phyloP scores from a whole-genome alignment of 2,797 vertebrate genomes.

The Cossypha caffra region DNA sequence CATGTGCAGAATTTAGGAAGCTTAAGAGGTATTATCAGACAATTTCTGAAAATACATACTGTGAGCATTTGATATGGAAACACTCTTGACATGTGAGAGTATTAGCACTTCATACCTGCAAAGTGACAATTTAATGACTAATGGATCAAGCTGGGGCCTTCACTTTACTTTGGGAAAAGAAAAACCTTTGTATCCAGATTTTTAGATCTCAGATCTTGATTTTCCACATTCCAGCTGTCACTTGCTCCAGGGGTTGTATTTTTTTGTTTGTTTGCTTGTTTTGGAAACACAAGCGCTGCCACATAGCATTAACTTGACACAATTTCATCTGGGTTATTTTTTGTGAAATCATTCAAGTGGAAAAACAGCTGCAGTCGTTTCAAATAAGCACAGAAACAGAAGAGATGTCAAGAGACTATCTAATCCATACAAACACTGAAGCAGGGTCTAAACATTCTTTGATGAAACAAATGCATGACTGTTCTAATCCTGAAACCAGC shows the following conservation, averaged over 20 bases:
- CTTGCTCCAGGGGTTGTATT: neutral
- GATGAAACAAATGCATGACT: neutral
- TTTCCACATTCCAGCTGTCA: slow-evolving; percentile 18
- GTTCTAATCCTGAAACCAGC: neutral
- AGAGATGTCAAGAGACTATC: slow-evolving; percentile 49
- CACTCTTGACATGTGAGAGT: neutral
- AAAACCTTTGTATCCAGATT: neutral
- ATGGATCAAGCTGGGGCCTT: neutral
- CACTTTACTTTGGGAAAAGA: neutral
- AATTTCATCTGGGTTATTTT: slow-evolving; percentile 49
- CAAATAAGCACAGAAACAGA: slow-evolving; percentile 12
- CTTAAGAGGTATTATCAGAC: neutral
- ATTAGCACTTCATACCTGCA: neutral
- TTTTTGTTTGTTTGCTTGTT: slow-evolving; percentile 55
- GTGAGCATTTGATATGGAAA: neutral
- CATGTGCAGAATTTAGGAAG: neutral
- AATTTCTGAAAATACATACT: neutral
- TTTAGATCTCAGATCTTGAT: neutral
- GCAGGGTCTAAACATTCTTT: neutral
- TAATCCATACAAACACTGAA: slow-evolving; percentile 11
- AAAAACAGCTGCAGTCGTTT: slow-evolving; percentile 56
- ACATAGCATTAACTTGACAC: slow-evolving; percentile 56
- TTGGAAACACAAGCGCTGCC: slow-evolving; percentile 41
- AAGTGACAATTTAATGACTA: neutral
- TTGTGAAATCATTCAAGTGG: slow-evolving; percentile 15